Evolutionary conservation across 30 jellyfish, hydroid and myxozoan genomes (phyloP).

Genomic region (Nemopilema nomurai): DNA sequence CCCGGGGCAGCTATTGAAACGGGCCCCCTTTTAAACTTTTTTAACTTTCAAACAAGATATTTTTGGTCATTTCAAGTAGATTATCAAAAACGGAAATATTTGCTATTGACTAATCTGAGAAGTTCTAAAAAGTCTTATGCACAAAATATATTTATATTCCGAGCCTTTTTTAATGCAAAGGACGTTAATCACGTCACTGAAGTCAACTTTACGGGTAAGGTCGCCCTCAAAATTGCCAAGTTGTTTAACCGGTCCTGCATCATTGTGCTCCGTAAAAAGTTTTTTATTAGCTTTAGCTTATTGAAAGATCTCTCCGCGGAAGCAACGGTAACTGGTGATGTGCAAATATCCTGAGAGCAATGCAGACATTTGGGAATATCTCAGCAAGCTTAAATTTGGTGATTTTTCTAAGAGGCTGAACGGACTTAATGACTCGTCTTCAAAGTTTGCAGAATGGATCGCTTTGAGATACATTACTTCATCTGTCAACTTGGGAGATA

Average conservation of each 20-base stretch:
- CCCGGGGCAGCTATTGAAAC: conserved; percentile 13
- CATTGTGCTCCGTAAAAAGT: conserved; percentile 32
- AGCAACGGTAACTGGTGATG: conserved; percentile 33
- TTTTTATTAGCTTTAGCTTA: conserved; percentile 33
- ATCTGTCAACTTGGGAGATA: conserved; percentile 31
- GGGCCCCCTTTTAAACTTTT: background rate
- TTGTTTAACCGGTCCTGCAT: conserved; percentile 23
- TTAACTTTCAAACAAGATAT: too few species aligned
- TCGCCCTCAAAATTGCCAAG: conserved; percentile 23
- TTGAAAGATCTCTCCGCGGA: conserved; percentile 39
- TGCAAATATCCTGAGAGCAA: conserved; percentile 31
- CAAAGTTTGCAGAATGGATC: conserved; percentile 14
- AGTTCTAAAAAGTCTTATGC: conserved; percentile 2
- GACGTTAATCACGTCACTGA: conserved; percentile 48
- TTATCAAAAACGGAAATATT: conserved; percentile 9
- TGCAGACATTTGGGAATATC: conserved; percentile 8
- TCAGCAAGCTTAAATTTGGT: too few species aligned
- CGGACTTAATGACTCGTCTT: too few species aligned
- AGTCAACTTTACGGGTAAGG: conserved; percentile 45
- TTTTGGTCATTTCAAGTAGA: background rate
- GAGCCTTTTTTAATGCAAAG: conserved; percentile 30
- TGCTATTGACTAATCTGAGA: conserved; percentile 19
- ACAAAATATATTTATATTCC: conserved; percentile 15
- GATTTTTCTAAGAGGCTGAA: too few species aligned
- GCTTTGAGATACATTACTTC: too few species aligned